Base-by-base conservation (phyloP, 2,113 vertebrate genomes). In the Phocoena phocoena region DNA sequence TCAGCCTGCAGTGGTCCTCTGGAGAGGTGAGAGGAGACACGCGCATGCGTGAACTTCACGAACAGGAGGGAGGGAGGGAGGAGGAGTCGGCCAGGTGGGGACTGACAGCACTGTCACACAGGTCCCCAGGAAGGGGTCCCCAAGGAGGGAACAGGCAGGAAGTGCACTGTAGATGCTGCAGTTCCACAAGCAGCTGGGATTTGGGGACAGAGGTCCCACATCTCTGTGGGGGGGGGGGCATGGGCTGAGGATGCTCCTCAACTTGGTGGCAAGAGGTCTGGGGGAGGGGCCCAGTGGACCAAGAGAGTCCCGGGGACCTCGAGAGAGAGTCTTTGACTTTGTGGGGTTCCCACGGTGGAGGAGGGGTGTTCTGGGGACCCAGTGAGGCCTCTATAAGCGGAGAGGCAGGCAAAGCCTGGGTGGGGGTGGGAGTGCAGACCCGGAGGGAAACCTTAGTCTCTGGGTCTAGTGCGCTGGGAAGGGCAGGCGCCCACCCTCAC, bases 1-100 rank as follows among this genome's bases (percentile, higher is more conserved):
- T 98, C 80, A 65, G 81, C 58, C 98, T 84, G 86, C 97, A 95
- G 92, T 98, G 98, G 74, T 98, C 98, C 41, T 98, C 98, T 98
- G 94, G 23, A 26, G 50, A 25, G 2, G 50, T 13, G 50, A 21
- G 21, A 18, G 38, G n/a, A 74, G 70, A 92, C 21, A 47, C 2
- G 5, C 1, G 36, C 11, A 84, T 36, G 15, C 25, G 0, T 86
- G 44, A 84, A 28, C 55, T n/a, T 31, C 10, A 1, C 65, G 10
- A 18, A 8, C 62, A 36, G 25, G 26, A 74, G 23, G 50, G 18
- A 33, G 7, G 7, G 5, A 26, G 7, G 7, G 5, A 26, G 50
- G 25, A 3, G 50, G 38, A 23, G 11, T 26, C 71, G 25, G 9
- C 11, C 15, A 41, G n/a, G 33, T 38, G 10, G 58, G 26, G 41